Evolutionary conservation across 2,888 invertebrate species (phyloP).

Genomic region (Papilio demoleus): DNA sequence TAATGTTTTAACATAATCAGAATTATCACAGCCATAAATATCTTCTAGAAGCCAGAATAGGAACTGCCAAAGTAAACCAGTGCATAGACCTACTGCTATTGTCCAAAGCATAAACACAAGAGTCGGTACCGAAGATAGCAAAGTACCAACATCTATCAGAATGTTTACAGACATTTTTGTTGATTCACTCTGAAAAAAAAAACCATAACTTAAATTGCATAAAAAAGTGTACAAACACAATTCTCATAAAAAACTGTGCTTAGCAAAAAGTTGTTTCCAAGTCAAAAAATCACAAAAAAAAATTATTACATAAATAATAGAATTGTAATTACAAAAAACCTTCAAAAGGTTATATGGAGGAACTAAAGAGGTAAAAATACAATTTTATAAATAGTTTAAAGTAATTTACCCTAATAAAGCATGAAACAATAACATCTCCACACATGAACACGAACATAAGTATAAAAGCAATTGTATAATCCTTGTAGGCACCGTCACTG

Average conservation of each 20-base stretch:
- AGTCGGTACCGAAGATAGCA: conserved; percentile 87
- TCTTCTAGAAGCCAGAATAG: conserved; percentile 93
- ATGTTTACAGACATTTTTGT: conserved; percentile 87
- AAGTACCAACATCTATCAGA: conserved; percentile 86
- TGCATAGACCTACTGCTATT: conserved; percentile 91
- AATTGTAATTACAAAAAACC: too few species aligned
- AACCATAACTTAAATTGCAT: background rate
- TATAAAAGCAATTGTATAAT: conserved; percentile 92
- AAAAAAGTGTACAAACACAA: background rate
- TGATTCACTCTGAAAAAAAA: conserved; percentile 83
- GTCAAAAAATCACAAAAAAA: too few species aligned
- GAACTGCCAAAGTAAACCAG: conserved; percentile 94
- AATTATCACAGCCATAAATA: conserved; percentile 80
- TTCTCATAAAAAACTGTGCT: too few species aligned
- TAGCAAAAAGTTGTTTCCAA: too few species aligned
- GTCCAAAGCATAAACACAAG: conserved; percentile 91
- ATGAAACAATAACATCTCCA: conserved; percentile 86
- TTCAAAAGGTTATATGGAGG: too few species aligned
- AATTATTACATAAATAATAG: too few species aligned
- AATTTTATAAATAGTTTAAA: too few species aligned
- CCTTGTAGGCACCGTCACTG: conserved; percentile 87
- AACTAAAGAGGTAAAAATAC: too few species aligned
- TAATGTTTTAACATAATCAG: conserved; percentile 87
- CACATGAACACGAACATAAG: conserved; percentile 87
- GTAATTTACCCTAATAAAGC: conserved; percentile 84